Conservation (phyloP, 2,888 invertebrate species). For the Iphiclides podalirius region DNA sequence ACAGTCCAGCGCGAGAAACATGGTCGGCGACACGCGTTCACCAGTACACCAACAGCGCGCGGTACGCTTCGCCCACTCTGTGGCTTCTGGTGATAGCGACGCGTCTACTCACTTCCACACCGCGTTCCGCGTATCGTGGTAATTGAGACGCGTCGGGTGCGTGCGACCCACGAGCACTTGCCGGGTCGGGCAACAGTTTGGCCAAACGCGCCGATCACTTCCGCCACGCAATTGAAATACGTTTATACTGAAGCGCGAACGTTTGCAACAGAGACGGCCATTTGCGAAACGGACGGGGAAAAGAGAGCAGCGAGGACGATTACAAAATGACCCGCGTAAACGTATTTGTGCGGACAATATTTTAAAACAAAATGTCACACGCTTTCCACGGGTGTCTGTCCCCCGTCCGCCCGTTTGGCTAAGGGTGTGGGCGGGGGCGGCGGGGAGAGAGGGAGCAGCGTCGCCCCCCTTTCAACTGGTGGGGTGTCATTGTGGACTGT, state of each 20-base stretch:
- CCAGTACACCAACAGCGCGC: constrained; percentile 34
- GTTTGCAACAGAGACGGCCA: no score
- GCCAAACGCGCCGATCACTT: no score
- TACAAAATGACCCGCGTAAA: constrained; percentile 76
- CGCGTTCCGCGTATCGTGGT: constrained; percentile 58
- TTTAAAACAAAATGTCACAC: constrained; percentile 81
- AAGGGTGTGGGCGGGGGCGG: constrained; percentile 31
- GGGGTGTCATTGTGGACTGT: constrained; percentile 79
- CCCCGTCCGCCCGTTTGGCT: constrained; percentile 36
- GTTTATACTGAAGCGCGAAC: no score
- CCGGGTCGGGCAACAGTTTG: no score
- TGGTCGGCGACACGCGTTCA: constrained; percentile 29
- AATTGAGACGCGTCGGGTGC: constrained; percentile 57
- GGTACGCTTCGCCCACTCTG: constrained; percentile 37
- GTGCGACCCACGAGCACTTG: no score
- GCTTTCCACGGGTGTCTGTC: constrained; percentile 75
- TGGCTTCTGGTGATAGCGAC: constrained; percentile 48
- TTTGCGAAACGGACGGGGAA: constrained; percentile 38
- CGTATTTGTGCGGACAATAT: constrained; percentile 78
- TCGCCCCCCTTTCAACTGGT: constrained; percentile 44
- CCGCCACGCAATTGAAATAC: no score
- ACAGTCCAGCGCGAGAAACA: constrained; percentile 54
- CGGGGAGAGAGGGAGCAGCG: constrained; percentile 38
- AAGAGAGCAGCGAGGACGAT: constrained; percentile 65
- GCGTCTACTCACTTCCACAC: constrained; percentile 65